Conservation (phyloP, 2,797 vertebrate species). For the Antrozous pallidus region DNA sequence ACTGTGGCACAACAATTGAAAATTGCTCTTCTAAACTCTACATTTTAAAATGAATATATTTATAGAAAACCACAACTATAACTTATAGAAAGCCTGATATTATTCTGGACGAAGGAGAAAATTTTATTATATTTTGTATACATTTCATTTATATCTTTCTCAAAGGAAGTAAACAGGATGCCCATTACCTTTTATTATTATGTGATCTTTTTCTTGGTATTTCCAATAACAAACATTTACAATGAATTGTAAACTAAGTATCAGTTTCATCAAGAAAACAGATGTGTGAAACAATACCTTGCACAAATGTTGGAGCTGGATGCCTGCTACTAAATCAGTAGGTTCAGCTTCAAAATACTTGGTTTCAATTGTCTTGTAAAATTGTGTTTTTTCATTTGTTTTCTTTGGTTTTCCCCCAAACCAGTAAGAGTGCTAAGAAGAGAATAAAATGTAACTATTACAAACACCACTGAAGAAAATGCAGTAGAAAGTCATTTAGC, state of each 20-base stretch:
- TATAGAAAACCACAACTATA: neutral
- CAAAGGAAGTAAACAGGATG: neutral
- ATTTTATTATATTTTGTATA: neutral
- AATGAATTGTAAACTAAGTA: neutral
- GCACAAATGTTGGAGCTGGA: slow-evolving; percentile 93
- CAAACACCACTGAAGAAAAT: neutral
- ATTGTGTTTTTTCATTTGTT: slow-evolving; percentile 89
- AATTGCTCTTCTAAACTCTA: neutral
- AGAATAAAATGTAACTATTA: slow-evolving; percentile 4
- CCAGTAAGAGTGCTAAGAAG: slow-evolving; percentile 92
- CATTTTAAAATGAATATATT: neutral
- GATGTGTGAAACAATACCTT: slow-evolving; percentile 85
- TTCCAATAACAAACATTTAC: neutral
- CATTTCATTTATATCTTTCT: slow-evolving; percentile 5
- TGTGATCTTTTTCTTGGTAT: neutral
- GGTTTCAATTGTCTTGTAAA: slow-evolving; percentile 82
- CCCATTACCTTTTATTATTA: neutral
- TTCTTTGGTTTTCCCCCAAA: slow-evolving; percentile 85
- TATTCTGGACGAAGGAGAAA: slow-evolving; percentile 16
- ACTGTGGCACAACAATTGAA: neutral
- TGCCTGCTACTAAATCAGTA: slow-evolving; percentile 87
- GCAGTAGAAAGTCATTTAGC: neutral
- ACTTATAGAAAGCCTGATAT: neutral
- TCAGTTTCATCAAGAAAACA: neutral
- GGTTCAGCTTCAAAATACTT: slow-evolving; percentile 95